phyloP scores from a whole-genome alignment of 2,797 vertebrate species.

The Streptopelia turtur region DNA sequence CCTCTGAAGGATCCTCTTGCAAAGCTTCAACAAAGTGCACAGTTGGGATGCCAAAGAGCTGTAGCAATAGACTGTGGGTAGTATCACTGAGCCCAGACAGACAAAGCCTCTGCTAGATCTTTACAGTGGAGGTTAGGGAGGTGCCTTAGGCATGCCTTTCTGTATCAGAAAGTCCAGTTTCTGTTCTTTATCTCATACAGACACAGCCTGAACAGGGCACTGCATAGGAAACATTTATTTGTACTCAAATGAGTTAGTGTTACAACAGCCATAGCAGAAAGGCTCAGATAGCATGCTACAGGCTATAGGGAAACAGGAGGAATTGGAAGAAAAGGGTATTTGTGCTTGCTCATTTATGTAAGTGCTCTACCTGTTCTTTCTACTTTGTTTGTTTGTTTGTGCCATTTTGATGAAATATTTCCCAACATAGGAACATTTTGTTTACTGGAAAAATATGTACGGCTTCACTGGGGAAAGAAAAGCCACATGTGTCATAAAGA shows the following conservation, averaged over 20 bases:
- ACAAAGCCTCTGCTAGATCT: not conserved
- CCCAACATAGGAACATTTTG: not conserved
- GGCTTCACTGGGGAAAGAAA: not conserved
- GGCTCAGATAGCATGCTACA: not conserved
- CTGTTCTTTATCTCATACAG: not conserved
- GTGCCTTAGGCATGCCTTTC: not conserved
- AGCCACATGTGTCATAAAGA: not conserved
- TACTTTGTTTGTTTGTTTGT: not conserved
- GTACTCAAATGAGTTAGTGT: not conserved
- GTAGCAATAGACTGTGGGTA: not conserved
- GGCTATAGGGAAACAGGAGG: not conserved
- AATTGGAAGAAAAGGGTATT: not conserved
- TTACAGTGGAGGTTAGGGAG: not conserved
- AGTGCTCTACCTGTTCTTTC: constrained; percentile 3
- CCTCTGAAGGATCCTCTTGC: not conserved
- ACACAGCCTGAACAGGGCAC: not conserved
- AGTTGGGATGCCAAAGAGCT: not conserved
- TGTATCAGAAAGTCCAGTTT: not conserved
- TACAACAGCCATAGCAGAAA: not conserved
- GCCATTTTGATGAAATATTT: not conserved
- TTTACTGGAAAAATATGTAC: not conserved
- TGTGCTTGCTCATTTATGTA: not conserved
- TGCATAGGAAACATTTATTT: not conserved
- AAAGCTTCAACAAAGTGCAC: not conserved
- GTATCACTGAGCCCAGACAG: not conserved